phyloP scores from a whole-genome alignment of 1,140 invertebrate species.

The Melanaphis sacchari region DNA sequence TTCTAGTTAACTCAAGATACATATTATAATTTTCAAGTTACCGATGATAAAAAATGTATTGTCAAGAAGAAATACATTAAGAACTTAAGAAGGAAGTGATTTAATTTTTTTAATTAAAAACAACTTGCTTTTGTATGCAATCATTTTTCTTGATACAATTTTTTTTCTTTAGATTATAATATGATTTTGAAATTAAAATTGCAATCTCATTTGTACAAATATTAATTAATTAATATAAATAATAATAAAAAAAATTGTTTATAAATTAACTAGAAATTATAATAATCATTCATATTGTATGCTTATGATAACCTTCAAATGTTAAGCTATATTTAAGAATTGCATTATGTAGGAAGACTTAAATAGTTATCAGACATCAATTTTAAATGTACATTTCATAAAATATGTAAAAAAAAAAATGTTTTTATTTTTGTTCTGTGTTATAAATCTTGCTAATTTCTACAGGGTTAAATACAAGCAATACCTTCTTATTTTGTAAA shows the following conservation, averaged over 20 bases:
- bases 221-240: not conserved
- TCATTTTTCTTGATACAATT: not conserved
- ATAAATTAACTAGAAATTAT: not conserved
- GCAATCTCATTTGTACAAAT: not conserved
- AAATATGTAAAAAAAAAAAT: not conserved
- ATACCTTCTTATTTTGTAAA: not conserved
- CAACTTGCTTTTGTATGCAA: not conserved
- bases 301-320: not conserved
- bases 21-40: slow-evolving; percentile 9
- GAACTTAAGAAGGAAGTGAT: not conserved
- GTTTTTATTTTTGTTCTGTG: not conserved
- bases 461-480: not conserved
- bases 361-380: not conserved
- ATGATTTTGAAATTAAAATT: not conserved
- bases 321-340: not conserved
- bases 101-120: not conserved
- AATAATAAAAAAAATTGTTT: not conserved
- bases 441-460: not conserved
- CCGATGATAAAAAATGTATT: not conserved
- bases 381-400: not conserved
- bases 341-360: not conserved
- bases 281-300: not conserved
- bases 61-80: not conserved
- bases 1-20: slow-evolving; percentile 13
- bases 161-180: not conserved